Conservation (phyloP, 2,888 invertebrate genomes). For the Toxonevra muliebris region DNA sequence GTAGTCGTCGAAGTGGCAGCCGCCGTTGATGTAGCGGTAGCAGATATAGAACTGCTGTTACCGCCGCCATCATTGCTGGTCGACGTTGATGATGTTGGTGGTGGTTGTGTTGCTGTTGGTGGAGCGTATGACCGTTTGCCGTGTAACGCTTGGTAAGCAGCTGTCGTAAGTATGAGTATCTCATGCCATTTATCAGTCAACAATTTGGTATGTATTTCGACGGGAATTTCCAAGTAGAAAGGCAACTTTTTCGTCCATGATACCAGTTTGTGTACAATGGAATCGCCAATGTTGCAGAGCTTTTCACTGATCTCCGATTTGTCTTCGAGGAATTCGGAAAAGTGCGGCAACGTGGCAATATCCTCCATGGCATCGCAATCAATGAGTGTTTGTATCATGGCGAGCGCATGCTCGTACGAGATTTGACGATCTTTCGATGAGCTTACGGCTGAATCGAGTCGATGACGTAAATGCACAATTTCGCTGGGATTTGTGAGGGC, state of each 20-base stretch:
- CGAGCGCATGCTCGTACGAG: slow-evolving; percentile 83
- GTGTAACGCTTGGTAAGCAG: slow-evolving; percentile 92
- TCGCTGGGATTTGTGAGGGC: slow-evolving; percentile 94
- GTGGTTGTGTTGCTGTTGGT: slow-evolving; percentile 41
- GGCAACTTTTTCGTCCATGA: slow-evolving; percentile 99
- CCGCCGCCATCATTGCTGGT: slow-evolving; percentile 26
- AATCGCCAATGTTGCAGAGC: slow-evolving; percentile 95
- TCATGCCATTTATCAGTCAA: slow-evolving; percentile 99
- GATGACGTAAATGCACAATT: slow-evolving; percentile 87
- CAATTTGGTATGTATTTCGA: slow-evolving; percentile 93
- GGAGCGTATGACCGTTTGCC: slow-evolving; percentile 65
- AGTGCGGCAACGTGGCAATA: slow-evolving; percentile 90
- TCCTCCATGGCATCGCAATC: slow-evolving; percentile 98
- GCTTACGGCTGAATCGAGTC: slow-evolving; percentile 87
- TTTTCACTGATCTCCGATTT: slow-evolving; percentile 91
- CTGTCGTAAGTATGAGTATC: slow-evolving; percentile 90
- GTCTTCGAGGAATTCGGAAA: slow-evolving; percentile 89
- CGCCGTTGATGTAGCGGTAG: slow-evolving; percentile 38
- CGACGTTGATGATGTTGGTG: slow-evolving; percentile 39
- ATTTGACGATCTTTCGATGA: slow-evolving; percentile 85
- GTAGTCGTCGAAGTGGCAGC: slow-evolving; percentile 39
- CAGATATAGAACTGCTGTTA: slow-evolving; percentile 32
- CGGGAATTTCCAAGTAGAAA: slow-evolving; percentile 95
- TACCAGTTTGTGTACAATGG: slow-evolving; percentile 97
- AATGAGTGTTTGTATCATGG: slow-evolving; percentile 91